These are phyloP conservation scores for Ochropleura leucogaster DNA, from an alignment of 2,888 invertebrate genomes.

Conservation along the genomic window DNA sequence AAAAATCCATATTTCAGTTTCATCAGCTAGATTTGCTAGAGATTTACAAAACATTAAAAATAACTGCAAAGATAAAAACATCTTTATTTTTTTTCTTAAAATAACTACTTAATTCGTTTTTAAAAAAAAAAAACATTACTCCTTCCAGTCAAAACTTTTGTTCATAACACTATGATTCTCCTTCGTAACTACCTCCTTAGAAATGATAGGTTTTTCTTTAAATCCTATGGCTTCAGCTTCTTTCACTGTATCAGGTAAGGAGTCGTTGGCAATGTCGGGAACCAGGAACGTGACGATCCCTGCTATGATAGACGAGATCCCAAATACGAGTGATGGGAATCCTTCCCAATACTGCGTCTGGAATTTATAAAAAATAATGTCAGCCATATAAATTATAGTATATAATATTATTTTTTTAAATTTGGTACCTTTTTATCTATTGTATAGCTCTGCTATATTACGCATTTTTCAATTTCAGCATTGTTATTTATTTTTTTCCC, in stretches of 20 bases:
- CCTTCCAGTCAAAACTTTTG: constrained; percentile 55
- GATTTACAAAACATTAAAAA: neutral
- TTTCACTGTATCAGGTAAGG: constrained; percentile 81
- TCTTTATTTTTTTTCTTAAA: neutral
- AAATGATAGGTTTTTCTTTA: constrained; percentile 38
- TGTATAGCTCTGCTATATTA: too few relatives aligned
- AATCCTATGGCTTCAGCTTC: constrained; percentile 80
- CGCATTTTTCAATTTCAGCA: too few relatives aligned
- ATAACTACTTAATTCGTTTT: neutral
- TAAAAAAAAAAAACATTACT: constrained; percentile 7
- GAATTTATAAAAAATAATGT: constrained; percentile 47
- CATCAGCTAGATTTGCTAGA: neutral
- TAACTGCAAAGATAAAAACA: neutral
- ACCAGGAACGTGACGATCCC: constrained; percentile 79
- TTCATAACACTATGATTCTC: constrained; percentile 38
- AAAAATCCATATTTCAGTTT: neutral
- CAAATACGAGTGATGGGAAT: constrained; percentile 81
- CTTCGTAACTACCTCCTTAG: constrained; percentile 30
- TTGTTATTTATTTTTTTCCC: too few relatives aligned
- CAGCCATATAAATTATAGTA: neutral
- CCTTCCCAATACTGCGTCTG: constrained; percentile 82
- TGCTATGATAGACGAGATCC: constrained; percentile 76
- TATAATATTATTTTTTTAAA: too few relatives aligned
- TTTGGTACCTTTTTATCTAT: too few relatives aligned
- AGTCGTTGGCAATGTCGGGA: constrained; percentile 78